Base-by-base conservation (phyloP, 2,113 vertebrate genomes). In the Thermophis baileyi region DNA sequence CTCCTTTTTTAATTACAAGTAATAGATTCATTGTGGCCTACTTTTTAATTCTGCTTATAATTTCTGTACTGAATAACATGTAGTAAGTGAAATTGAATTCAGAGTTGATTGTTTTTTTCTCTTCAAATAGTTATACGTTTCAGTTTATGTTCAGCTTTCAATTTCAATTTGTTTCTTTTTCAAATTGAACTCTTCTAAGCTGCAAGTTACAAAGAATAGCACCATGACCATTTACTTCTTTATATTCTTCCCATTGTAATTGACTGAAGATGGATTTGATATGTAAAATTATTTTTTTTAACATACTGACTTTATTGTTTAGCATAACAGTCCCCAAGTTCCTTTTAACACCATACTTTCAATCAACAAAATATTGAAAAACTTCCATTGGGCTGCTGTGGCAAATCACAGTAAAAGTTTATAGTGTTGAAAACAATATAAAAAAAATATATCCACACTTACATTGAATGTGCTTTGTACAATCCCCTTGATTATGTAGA, bases 321-420 rank as follows among this genome's bases (percentile, higher is more conserved):
- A 55, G 20, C 12, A 81, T 81, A 88, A 18, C 30, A 46, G 27
- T 14, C 60, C 85, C 85, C 46, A 27, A 16, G 30, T 51, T 88
- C 50, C 87, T 46, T 81, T 91, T 93, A 88, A 85, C 51, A 57
- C 44, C 16, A 57, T 60, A 54, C 40, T 85, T 91, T 91, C 27
- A 89, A 50, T 55, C 86, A 50, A 47, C 44, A 88, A 81, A 88
- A 89, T 85, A 87, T 49, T 91, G 60, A 40, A 91, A 85, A 51
- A 55, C 20, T 93, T 93, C 88, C 88, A 85, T 85, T 81, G 60
- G 60, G n/a, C 50, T 93, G 30, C 16, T 81, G 87, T 85, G 51
- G 60, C 50, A 91, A 91, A 91, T 88, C 49, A 35, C 3, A 87
- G 10, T 85, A 57, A 93, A 74, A 30, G 30, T 85, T 93, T 88